phyloP scores from a whole-genome alignment of 2,113 vertebrate genomes.

The Carlito syrichta region DNA sequence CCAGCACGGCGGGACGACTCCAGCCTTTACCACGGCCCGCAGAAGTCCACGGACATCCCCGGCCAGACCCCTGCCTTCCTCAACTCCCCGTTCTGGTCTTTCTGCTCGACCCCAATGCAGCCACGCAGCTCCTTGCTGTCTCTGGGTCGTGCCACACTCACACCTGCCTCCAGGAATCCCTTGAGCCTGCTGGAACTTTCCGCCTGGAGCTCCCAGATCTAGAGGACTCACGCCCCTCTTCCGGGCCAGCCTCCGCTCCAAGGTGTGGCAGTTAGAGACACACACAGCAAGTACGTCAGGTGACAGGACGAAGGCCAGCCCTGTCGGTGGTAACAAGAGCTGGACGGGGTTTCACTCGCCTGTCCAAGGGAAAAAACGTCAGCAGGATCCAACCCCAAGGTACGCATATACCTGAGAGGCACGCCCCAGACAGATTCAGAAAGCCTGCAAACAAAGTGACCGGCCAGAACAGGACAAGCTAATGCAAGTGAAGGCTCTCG shows the following conservation, averaged over 20 bases:
- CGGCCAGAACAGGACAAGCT: background rate
- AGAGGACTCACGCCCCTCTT: background rate
- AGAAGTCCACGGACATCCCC: background rate
- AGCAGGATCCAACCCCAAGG: background rate
- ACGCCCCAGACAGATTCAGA: background rate
- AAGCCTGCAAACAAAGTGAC: background rate
- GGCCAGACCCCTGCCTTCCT: background rate
- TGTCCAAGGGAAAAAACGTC: background rate
- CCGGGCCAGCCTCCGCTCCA: background rate
- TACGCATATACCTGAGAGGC: background rate
- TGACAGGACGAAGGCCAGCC: too few species aligned
- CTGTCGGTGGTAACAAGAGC: too few species aligned
- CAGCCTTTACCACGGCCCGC: background rate
- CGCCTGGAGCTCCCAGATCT: background rate
- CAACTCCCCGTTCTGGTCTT: background rate
- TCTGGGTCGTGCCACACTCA: background rate
- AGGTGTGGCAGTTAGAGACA: background rate
- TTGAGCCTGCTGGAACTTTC: background rate
- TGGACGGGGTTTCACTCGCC: background rate
- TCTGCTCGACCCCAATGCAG: background rate
- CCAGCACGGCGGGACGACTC: accelerated
- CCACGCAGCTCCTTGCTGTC: background rate
- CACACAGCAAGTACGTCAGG: too few species aligned
- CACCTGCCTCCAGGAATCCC: background rate
- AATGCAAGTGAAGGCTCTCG: background rate